Conservation (phyloP, 2,113 vertebrate species). For the Equus przewalskii region DNA sequence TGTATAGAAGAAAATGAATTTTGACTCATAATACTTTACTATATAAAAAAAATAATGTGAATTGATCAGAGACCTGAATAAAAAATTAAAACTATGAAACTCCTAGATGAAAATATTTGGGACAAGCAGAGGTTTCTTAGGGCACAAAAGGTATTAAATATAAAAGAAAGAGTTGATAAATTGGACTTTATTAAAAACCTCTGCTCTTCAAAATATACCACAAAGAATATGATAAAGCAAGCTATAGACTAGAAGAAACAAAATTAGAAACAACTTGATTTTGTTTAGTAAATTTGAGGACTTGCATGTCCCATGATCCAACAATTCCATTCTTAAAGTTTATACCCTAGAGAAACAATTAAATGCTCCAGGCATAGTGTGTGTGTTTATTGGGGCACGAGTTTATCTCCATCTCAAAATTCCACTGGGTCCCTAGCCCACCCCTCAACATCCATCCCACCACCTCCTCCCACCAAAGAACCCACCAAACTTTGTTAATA, state of each 20-base stretch:
- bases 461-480: not conserved
- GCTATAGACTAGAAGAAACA: not conserved
- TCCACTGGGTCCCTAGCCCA: too few relatives aligned
- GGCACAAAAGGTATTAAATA: not conserved
- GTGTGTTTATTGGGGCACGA: accelerated
- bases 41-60: not conserved
- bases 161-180: not conserved
- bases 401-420: conserved; percentile 1
- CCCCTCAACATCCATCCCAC: not conserved
- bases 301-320: not conserved
- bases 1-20: not conserved
- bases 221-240: not conserved
- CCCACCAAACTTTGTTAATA: not conserved
- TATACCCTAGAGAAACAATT: not conserved
- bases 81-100: not conserved
- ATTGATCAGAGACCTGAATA: not conserved
- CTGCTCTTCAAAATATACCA: not conserved
- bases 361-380: not conserved
- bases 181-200: not conserved
- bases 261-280: not conserved
- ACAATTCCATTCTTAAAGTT: not conserved
- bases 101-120: not conserved
- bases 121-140: not conserved
- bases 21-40: not conserved
- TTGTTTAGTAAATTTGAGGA: conserved; percentile 10